Conservation (phyloP, 2,113 vertebrate species). For the Accipiter cooperii region DNA sequence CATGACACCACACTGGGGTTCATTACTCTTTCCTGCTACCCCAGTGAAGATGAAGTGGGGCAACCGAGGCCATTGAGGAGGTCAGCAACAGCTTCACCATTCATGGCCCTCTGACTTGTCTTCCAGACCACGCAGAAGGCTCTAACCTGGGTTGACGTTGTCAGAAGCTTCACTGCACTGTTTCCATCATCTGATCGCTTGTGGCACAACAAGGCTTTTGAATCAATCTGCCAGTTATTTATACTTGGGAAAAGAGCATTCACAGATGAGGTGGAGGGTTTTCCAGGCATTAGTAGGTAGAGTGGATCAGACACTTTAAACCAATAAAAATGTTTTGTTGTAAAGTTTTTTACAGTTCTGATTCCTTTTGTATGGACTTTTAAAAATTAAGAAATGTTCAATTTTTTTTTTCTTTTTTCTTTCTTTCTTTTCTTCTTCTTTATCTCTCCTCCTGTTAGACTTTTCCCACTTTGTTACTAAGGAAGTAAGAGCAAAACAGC, state of each 20-base stretch:
- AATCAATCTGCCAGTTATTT: not conserved
- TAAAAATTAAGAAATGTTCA: not conserved
- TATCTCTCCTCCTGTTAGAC: not conserved
- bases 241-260: not conserved
- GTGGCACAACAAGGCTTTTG: not conserved
- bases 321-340: not conserved
- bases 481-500: not conserved
- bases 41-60: not conserved
- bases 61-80: not conserved
- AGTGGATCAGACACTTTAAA: not conserved
- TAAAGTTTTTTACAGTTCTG: not conserved
- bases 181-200: not conserved
- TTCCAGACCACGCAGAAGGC: not conserved
- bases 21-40: not conserved
- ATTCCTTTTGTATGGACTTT: not conserved
- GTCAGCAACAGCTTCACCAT: not conserved
- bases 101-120: not conserved
- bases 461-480: not conserved
- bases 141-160: not conserved
- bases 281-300: not conserved
- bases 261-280: not conserved
- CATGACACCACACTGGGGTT: not conserved
- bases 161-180: not conserved
- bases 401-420: too few relatives aligned
- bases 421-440: not conserved